These are phyloP conservation scores for Rhopalosiphum nymphaeae DNA, from an alignment of 2,888 invertebrate genomes.

Conservation along the genomic window DNA sequence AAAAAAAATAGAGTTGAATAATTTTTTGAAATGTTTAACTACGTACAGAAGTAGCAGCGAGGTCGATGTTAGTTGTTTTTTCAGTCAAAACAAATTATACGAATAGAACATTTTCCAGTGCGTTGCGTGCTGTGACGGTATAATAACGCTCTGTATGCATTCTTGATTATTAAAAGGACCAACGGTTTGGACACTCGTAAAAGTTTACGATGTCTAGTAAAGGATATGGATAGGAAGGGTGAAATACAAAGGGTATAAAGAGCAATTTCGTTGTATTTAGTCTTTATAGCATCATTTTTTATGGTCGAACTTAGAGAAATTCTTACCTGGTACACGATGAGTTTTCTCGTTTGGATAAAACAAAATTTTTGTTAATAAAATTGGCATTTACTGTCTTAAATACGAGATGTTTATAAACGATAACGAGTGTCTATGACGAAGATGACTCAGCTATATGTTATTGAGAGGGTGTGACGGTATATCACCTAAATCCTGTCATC, in stretches of 20 bases:
- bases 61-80: conserved; percentile 1
- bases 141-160: conserved; percentile 52
- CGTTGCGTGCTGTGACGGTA: conserved; percentile 43
- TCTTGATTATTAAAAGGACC: conserved; percentile 57
- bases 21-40: not conserved
- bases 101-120: conserved; percentile 58
- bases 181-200: conserved; percentile 59
- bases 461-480: conserved; percentile 52
- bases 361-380: not conserved
- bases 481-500: conserved; percentile 56
- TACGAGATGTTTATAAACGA: not conserved
- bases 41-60: not conserved
- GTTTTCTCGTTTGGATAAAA: not conserved
- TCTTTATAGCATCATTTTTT: conserved; percentile 17
- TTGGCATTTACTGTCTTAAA: not conserved
- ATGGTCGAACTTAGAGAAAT: not conserved
- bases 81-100: conserved; percentile 48
- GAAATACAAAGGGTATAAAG: not conserved
- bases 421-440: not conserved
- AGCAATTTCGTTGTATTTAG: conserved; percentile 17
- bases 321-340: conserved; percentile 1
- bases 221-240: not conserved
- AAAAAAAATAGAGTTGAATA: not conserved
- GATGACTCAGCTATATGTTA: conserved; percentile 55
- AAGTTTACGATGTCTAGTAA: conserved; percentile 53